phyloP scores from a whole-genome alignment of 2,797 vertebrate genomes.

The Champsocephalus gunnari region DNA sequence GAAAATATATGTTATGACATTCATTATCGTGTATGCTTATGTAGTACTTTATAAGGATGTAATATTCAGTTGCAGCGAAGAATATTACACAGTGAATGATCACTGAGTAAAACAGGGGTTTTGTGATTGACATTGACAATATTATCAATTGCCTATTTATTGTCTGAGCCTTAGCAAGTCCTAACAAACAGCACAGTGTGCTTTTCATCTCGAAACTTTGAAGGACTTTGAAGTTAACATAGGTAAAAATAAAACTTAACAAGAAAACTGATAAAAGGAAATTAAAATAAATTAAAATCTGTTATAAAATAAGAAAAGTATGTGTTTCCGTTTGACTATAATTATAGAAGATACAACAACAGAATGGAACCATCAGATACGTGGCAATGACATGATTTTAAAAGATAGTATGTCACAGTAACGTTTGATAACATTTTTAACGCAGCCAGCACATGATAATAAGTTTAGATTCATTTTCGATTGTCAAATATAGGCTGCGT shows the following conservation, averaged over 20 bases:
- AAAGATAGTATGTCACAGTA: neutral
- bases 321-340: neutral
- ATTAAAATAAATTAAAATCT: neutral
- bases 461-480: neutral
- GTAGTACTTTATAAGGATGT: neutral
- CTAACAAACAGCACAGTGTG: slow-evolving; percentile 13
- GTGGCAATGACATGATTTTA: neutral
- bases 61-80: neutral
- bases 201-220: slow-evolving; percentile 20
- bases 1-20: neutral
- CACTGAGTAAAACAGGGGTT: slow-evolving; percentile 1
- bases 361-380: neutral
- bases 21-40: neutral
- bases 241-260: neutral
- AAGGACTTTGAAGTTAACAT: slow-evolving; percentile 12
- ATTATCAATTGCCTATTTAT: neutral
- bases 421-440: neutral
- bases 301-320: neutral
- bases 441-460: neutral
- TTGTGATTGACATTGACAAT: slow-evolving; percentile 7
- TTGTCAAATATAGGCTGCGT: neutral
- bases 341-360: neutral
- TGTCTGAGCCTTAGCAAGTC: slow-evolving; percentile 1
- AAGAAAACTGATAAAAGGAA: neutral
- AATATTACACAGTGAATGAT: neutral